Percentiles rank a stretch among this genome's conserved stretches.
Conservation (phyloP, 1,140 invertebrate species). For the Centruroides sculpturatus region DNA sequence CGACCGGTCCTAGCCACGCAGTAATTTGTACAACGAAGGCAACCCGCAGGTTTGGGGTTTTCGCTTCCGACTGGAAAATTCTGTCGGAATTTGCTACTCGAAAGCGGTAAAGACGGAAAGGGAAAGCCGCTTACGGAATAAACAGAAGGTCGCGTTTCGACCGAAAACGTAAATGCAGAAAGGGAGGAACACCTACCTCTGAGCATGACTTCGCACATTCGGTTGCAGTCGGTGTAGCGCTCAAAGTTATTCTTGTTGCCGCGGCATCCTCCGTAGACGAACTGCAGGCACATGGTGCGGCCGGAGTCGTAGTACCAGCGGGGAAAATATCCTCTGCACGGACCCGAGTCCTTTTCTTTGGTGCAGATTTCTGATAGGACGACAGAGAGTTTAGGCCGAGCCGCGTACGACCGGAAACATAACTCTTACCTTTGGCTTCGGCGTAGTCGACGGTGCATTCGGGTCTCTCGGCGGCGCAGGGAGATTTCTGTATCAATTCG, state of each 20-base stretch:
- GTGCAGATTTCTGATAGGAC: slow-evolving; percentile 51
- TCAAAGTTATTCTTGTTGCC: slow-evolving; percentile 82
- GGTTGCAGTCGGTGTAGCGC: slow-evolving; percentile 54
- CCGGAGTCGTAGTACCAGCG: slow-evolving; percentile 64
- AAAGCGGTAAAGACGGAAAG: too few relatives aligned
- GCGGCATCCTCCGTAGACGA: slow-evolving; percentile 74
- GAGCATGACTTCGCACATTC: slow-evolving; percentile 40
- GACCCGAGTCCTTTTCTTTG: slow-evolving; percentile 52
- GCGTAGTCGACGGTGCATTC: slow-evolving; percentile 45
- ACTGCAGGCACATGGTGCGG: slow-evolving; percentile 58
- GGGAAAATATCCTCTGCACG: slow-evolving; percentile 63
- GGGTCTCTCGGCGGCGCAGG: slow-evolving; percentile 32
- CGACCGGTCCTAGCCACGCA: too few relatives aligned
- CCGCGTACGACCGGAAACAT: neutral
- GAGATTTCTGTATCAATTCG: slow-evolving; percentile 19
- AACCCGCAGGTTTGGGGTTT: too few relatives aligned
- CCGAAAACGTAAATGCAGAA: too few relatives aligned
- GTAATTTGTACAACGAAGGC: too few relatives aligned
- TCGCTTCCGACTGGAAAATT: too few relatives aligned
- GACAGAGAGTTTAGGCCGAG: neutral
- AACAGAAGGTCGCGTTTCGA: too few relatives aligned
- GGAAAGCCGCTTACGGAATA: too few relatives aligned
- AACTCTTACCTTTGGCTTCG: slow-evolving; percentile 1
- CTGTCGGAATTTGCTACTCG: too few relatives aligned
- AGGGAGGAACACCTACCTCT: slow-evolving; percentile 15